These are phyloP conservation scores for Nothura maculosa DNA, from an alignment of 2,797 vertebrate genomes.

Conservation along the genomic window DNA sequence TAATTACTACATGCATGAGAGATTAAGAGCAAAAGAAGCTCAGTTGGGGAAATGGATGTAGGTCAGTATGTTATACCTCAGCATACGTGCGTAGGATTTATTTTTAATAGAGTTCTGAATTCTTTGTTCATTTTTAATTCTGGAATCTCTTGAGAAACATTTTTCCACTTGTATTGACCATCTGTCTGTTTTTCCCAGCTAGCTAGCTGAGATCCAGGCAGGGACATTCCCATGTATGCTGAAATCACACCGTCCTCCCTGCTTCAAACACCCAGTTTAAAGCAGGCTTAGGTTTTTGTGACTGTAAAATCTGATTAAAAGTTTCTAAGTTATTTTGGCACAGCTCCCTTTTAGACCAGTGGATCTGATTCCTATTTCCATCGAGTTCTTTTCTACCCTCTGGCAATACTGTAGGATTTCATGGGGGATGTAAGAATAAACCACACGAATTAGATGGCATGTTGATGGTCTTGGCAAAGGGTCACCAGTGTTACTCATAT, in stretches of 20 bases:
- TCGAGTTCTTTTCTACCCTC: neutral
- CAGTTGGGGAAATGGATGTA: neutral
- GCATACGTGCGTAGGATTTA: neutral
- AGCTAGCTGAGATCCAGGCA: neutral
- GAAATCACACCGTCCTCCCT: neutral
- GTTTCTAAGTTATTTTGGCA: neutral
- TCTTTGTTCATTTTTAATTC: neutral
- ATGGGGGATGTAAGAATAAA: neutral
- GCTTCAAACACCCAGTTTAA: neutral
- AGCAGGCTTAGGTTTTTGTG: neutral
- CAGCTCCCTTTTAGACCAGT: neutral
- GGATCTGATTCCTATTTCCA: neutral
- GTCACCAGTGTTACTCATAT: fast-evolving
- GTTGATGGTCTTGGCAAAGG: neutral
- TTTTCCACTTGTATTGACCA: neutral
- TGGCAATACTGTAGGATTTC: neutral
- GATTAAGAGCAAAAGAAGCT: neutral
- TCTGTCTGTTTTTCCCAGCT: neutral
- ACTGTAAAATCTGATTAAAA: neutral
- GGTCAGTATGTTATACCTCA: neutral
- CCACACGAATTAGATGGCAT: neutral
- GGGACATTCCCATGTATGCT: neutral
- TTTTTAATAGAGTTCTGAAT: neutral
- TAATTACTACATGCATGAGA: neutral
- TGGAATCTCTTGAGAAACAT: neutral